Conservation (phyloP, 2,888 invertebrate genomes). For the Diplazon laetatorius region DNA sequence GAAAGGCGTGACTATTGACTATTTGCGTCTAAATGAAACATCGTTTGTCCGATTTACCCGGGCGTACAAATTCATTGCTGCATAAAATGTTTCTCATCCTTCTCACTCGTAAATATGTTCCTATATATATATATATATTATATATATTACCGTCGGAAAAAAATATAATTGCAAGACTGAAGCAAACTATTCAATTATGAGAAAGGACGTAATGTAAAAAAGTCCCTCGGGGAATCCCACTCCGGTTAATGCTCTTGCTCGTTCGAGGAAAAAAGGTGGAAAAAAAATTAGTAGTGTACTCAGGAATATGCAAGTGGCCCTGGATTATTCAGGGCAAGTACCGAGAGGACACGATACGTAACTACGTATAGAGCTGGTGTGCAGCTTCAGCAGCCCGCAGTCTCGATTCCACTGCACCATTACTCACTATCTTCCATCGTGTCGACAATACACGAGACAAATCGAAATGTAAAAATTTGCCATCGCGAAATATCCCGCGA, state of each 20-base stretch:
- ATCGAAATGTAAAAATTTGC: neutral
- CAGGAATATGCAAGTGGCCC: slow-evolving; percentile 56
- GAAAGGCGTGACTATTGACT: no score
- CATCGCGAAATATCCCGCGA: neutral
- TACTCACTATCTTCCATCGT: neutral
- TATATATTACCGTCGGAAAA: neutral
- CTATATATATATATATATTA: neutral
- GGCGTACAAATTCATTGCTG: slow-evolving; percentile 25
- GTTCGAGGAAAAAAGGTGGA: slow-evolving; percentile 38
- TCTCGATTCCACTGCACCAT: slow-evolving; percentile 26
- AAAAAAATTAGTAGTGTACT: slow-evolving; percentile 46
- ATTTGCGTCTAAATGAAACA: slow-evolving; percentile 13
- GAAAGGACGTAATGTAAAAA: slow-evolving; percentile 51
- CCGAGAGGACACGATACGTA: slow-evolving; percentile 49
- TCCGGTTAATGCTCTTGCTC: slow-evolving; percentile 54
- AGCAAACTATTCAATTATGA: slow-evolving; percentile 52
- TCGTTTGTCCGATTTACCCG: slow-evolving; percentile 29
- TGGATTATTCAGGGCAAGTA: slow-evolving; percentile 59
- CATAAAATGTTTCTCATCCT: slow-evolving; percentile 1
- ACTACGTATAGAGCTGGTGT: slow-evolving; percentile 42
- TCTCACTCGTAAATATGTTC: slow-evolving; percentile 5
- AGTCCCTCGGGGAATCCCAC: slow-evolving; percentile 39
- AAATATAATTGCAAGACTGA: slow-evolving; percentile 18
- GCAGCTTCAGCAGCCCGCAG: slow-evolving; percentile 9
- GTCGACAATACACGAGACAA: slow-evolving; percentile 6